These are phyloP conservation scores for Chromobotia macracanthus DNA, from an alignment of 2,797 vertebrate genomes.

Conservation along the genomic window DNA sequence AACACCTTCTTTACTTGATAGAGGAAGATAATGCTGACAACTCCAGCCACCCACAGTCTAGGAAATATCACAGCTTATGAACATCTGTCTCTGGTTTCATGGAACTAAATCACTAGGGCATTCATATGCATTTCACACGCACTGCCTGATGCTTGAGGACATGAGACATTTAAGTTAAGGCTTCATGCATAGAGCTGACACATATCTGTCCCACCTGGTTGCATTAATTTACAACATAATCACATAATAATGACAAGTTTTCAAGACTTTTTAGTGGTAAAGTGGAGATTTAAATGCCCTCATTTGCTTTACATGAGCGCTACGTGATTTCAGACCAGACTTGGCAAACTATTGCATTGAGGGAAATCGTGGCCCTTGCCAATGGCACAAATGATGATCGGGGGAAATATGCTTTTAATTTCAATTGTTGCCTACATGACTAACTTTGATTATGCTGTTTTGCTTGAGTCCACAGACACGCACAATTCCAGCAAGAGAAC, in stretches of 20 bases:
- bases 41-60: neutral
- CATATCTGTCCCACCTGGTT: neutral
- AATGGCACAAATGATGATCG: neutral
- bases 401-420: neutral
- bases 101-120: neutral
- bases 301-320: neutral
- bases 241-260: no score
- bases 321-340: no score
- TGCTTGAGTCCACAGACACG: neutral
- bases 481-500: constrained; percentile 28
- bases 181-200: neutral
- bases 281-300: no score
- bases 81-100: neutral
- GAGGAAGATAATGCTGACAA: neutral
- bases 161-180: neutral
- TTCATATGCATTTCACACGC: constrained; percentile 2
- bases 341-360: no score
- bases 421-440: neutral
- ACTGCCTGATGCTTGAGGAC: neutral
- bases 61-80: neutral
- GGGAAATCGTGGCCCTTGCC: neutral
- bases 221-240: no score
- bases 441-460: no score
- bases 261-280: no score
- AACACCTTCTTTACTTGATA: neutral